Evolutionary conservation across 2,888 invertebrate genomes (phyloP), one percentile per base, ranked within the genome.

Genomic region (Hofmannophila pseudospretella): DNA sequence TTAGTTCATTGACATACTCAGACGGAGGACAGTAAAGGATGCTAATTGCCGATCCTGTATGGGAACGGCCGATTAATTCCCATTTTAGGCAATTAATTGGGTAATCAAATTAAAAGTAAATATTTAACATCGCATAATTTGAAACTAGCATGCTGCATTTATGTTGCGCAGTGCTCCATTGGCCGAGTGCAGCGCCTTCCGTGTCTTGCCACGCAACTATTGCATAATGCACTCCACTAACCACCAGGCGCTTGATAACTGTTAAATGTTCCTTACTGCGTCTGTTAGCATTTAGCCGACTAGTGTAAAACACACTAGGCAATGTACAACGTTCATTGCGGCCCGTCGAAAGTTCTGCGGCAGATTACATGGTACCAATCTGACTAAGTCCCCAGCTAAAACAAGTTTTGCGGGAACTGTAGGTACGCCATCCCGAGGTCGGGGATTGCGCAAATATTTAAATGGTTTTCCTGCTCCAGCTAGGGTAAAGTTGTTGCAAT

Each of bases 151-250:
- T 42, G 64, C 63, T 64, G 45, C 57, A 61, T 59, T 65, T 66
- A 55, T 59, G 65, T 71, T 67, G 64, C 66, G 62, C 41, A 41
- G 37, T 78, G 80, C 75, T 81, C 82, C 66, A 79, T 75, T 82
- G 79, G 73, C 76, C 82, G 76, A 82, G 66, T 81, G 75, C 62
- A 67, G 53, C 59, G 69, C 67, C 81, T 84, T 84, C 84, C 84
- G 81, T 64, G 70, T 82, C 67, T 64, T 52, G 67, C 68, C 74
- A 79, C 74, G 76, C 74, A 74, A 77, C 56, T 30, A 55, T 81
- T 81, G 65, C 75, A 64, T 75, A 75, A 81, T 58, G 44, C 40
- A 47, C 48, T 54, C 48, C 51, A 49, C 53, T 48, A 51, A 41
- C 50, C 45, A 46, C 34, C 26, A 16, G 31, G 30, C 34, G 47